phyloP scores from a whole-genome alignment of 2,797 vertebrate species.

The Gallirallus australis region DNA sequence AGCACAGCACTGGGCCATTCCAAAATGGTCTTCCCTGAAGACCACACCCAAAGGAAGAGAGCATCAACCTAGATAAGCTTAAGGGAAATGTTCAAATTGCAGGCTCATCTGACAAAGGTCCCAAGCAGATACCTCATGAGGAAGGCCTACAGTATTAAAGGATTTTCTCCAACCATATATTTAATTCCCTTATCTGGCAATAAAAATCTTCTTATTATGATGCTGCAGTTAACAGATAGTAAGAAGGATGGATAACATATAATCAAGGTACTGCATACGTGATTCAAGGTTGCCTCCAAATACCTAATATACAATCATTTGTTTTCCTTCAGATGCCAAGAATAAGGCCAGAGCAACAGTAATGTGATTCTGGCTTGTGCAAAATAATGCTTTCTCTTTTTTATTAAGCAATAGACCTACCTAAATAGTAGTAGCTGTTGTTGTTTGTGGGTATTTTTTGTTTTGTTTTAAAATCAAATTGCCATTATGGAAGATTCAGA shows the following conservation, averaged over 20 bases:
- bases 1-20: rapidly evolving
- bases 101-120: not conserved
- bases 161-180: not conserved
- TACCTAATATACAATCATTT: not conserved
- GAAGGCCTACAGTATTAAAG: not conserved
- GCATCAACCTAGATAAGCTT: rapidly evolving
- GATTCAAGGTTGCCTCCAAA: slow-evolving; percentile 1
- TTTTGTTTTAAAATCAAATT: not conserved
- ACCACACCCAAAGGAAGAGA: not conserved
- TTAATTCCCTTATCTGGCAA: not conserved
- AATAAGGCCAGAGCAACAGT: not conserved
- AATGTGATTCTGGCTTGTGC: slow-evolving; percentile 28
- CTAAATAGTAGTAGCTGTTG: not conserved
- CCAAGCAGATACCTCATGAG: not conserved
- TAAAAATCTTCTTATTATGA: not conserved
- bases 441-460: not conserved
- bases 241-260: not conserved
- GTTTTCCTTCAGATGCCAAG: slow-evolving; percentile 34
- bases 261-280: not conserved
- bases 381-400: slow-evolving; percentile 3
- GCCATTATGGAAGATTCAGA: not conserved
- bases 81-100: not conserved
- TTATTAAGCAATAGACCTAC: not conserved
- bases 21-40: not conserved
- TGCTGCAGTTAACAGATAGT: not conserved